Evolutionary conservation across 2,888 invertebrate species (phyloP), one percentile per base, ranked within the genome.

Genomic region (Willowsia nigromaculata): DNA sequence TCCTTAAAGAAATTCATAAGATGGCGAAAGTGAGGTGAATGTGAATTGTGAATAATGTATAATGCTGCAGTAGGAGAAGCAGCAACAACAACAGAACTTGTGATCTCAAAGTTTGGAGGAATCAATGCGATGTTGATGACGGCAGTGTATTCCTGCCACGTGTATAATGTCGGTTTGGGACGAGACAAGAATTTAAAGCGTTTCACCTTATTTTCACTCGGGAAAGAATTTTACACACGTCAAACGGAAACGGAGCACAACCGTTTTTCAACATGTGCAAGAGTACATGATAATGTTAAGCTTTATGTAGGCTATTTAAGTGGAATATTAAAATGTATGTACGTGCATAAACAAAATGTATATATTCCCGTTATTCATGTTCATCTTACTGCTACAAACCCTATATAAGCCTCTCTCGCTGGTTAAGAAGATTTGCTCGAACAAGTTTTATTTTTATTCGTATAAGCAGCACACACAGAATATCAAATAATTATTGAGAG

Each of bases 71-170:
- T 40, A 59, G 59, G 4, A 65, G 22, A 1, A 68, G 3, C 18
- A 68, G 40, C 40, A 68, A 22, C 15, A 68, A 40, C 68, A 40
- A 40, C 68, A 22, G 11, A 33, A 33, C 37, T 40, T 40, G 37
- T 68, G 68, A 33, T 65, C 37, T 68, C 22, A 40, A 37, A n/a
- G 15, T 68, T 68, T 40, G 40, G 33, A 0, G 68, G 68, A 68
- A 40, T 68, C 18, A 68, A 37, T 68, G 37, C 37, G 22, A 68
- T 22, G 37, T 1, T 40, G 68, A 37, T 68, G 68, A 68, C 22
- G 68, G 22, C 68, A 37, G n/a, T 18, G 68, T 68, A 68, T 68
- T 68, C 68, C 40, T 68, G 40, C 68, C 68, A 68, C 68, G 68
- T 40, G 68, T 22, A 40, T n/a, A 0, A 18, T 68, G 2, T 33